Conservation (phyloP, 2,888 invertebrate species). For the Caenorhabditis wallacei region DNA sequence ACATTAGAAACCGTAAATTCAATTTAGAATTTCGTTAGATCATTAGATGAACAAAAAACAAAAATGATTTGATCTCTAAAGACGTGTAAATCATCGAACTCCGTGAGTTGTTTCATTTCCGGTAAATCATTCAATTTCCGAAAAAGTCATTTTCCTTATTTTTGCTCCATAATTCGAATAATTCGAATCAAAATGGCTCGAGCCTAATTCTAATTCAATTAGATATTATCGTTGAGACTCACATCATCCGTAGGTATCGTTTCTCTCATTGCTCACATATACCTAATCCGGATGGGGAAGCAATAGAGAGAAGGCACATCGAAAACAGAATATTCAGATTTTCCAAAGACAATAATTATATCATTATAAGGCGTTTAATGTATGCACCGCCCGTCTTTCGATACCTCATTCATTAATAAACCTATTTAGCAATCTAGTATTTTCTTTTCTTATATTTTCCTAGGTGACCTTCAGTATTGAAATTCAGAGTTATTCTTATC, state of each 20-base stretch:
- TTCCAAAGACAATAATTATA: conserved; percentile 58
- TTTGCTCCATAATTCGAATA: conserved; percentile 45
- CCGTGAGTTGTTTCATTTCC: conserved; percentile 65
- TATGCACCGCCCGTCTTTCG: conserved; percentile 53
- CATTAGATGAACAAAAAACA: background rate
- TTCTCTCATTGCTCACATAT: conserved; percentile 23
- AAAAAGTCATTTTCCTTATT: conserved; percentile 39
- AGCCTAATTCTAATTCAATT: conserved; percentile 50
- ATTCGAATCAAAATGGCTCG: conserved; percentile 8
- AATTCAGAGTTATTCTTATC: background rate
- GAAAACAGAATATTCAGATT: conserved; percentile 51
- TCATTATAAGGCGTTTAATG: conserved; percentile 57
- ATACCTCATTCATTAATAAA: conserved; percentile 60
- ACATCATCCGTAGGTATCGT: conserved; percentile 33
- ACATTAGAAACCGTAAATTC: conserved; percentile 5
- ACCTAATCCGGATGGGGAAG: conserved; percentile 48
- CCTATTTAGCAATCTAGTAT: conserved; percentile 56
- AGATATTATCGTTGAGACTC: conserved; percentile 16
- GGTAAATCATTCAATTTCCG: conserved; percentile 54
- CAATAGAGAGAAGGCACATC: conserved; percentile 16
- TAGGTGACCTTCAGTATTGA: conserved; percentile 21
- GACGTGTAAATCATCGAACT: conserved; percentile 55
- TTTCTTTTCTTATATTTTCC: conserved; percentile 2
- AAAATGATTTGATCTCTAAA: conserved; percentile 30
- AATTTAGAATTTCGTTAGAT: background rate